Evolutionary conservation across 2,113 vertebrate genomes (phyloP).

Genomic region (Gila orcuttii): DNA sequence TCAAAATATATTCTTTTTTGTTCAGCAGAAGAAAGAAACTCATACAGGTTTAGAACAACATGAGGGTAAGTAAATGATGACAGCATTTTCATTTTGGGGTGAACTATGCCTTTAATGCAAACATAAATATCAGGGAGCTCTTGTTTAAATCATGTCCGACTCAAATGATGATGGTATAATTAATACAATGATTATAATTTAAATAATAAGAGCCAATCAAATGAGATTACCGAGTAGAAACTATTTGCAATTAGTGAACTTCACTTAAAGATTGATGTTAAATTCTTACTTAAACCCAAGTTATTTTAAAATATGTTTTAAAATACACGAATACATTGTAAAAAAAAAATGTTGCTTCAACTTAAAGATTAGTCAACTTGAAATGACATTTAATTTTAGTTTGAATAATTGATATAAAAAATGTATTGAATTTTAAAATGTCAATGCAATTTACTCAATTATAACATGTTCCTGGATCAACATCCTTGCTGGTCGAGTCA

Average conservation of each 20-base stretch:
- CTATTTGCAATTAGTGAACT: not conserved
- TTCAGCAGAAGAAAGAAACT: too few relatives aligned
- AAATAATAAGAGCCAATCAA: slow-evolving; percentile 9
- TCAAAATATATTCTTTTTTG: too few relatives aligned
- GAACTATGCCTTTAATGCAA: not conserved
- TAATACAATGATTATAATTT: not conserved
- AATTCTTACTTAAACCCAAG: not conserved
- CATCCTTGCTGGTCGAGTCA: not conserved
- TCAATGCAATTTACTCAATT: too few relatives aligned
- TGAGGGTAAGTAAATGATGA: too few relatives aligned
- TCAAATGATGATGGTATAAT: not conserved
- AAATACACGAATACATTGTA: not conserved
- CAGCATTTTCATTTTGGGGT: too few relatives aligned
- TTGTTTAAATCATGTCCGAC: not conserved
- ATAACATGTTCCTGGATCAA: not conserved
- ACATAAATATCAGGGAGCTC: not conserved
- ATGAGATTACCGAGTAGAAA: not conserved
- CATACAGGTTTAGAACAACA: too few relatives aligned
- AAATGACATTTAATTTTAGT: too few relatives aligned
- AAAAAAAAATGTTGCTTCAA: not conserved
- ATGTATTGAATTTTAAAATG: not conserved
- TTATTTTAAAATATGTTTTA: too few relatives aligned
- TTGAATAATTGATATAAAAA: not conserved
- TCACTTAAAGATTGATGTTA: not conserved
- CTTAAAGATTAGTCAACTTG: too few relatives aligned